phyloP scores from a whole-genome alignment of 2,113 vertebrate genomes.

The Tiliqua scincoides region DNA sequence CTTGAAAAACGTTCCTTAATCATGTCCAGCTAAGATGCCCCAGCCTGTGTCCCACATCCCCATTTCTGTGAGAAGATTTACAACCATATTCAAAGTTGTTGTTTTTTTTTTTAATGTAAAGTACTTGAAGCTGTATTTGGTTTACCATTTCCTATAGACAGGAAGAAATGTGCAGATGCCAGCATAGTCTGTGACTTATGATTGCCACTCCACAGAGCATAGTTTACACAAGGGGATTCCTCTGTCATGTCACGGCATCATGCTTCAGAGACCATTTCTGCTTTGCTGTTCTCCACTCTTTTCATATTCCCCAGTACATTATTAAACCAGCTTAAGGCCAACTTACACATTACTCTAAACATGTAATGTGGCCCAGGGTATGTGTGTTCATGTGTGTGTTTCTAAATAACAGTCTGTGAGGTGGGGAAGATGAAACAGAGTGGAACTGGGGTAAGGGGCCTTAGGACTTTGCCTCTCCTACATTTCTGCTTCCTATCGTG shows the following conservation, averaged over 20 bases:
- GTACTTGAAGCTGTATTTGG: constrained; percentile 3
- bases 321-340: constrained; percentile 3
- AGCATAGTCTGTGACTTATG: background rate
- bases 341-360: no score
- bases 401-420: no score
- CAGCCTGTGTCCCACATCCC: background rate
- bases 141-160: background rate
- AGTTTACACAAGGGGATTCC: constrained; percentile 50
- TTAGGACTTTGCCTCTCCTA: no score
- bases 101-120: background rate
- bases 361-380: no score
- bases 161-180: constrained; percentile 16
- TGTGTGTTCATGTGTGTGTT: no score
- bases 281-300: background rate
- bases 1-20: background rate
- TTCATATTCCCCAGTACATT: constrained; percentile 31
- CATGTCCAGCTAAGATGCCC: background rate
- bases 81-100: background rate
- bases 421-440: no score
- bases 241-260: constrained; percentile 33
- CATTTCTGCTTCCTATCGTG: no score
- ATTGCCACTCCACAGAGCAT: constrained; percentile 9
- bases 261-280: constrained; percentile 38
- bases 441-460: no score
- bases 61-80: background rate